Conservation (phyloP, 2,797 vertebrate species). For the Xiphorhynchus erythropygius region DNA sequence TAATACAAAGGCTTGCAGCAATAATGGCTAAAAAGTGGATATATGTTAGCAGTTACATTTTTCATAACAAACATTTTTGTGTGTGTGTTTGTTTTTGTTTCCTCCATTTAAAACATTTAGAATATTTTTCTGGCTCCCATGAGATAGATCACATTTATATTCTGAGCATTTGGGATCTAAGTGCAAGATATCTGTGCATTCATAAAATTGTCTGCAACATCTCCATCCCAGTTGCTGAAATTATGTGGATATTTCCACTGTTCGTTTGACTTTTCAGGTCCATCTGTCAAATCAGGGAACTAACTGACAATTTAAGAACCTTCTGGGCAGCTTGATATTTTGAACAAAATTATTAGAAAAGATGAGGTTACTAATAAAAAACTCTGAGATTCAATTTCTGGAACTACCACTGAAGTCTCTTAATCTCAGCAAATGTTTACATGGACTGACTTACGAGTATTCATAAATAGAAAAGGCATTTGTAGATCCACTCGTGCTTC, state of each 20-base stretch:
- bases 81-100: background rate
- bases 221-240: background rate
- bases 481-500: background rate
- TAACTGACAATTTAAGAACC: background rate
- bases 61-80: background rate
- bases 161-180: background rate
- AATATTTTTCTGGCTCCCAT: background rate
- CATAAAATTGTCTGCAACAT: background rate
- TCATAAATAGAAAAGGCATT: background rate
- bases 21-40: background rate
- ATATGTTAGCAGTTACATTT: slow-evolving; percentile 20
- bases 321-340: background rate
- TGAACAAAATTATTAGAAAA: background rate
- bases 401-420: background rate
- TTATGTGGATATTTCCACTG: background rate
- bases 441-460: background rate
- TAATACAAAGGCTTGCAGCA: slow-evolving; percentile 11
- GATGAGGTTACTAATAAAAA: background rate
- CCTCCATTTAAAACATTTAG: background rate
- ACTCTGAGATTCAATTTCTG: background rate
- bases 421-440: background rate
- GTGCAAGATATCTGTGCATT: background rate
- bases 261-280: background rate
- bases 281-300: background rate
- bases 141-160: background rate